These are phyloP conservation scores for Chrysogorgia sp. DNA, from an alignment of 92 coral and sea anemone genomes.

Conservation along the genomic window DNA sequence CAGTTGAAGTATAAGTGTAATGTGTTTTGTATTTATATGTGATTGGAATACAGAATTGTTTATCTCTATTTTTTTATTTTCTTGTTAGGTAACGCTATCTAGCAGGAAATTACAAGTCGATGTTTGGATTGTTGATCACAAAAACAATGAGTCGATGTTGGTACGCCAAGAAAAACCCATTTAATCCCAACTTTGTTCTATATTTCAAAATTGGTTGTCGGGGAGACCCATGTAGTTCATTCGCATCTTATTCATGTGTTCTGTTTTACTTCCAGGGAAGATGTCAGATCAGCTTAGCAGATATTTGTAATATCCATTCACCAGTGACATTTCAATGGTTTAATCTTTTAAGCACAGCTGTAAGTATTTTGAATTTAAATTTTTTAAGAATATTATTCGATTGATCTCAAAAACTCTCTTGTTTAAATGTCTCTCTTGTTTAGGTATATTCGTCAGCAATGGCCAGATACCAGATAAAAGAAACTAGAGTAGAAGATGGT, in stretches of 20 bases:
- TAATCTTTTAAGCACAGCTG: slow-evolving; percentile 81
- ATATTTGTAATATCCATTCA: slow-evolving; percentile 75
- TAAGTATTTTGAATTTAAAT: slow-evolving; percentile 53
- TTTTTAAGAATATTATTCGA: not conserved
- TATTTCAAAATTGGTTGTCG: not conserved
- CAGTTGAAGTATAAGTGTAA: no score
- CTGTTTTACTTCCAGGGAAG: slow-evolving; percentile 69
- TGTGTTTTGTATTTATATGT: no score
- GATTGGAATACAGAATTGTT: no score
- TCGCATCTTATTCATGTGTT: not conserved
- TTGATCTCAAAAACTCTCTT: not conserved
- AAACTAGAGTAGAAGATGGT: not conserved
- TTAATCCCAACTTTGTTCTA: not conserved
- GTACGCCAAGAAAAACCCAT: slow-evolving; percentile 46
- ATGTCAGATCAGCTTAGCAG: slow-evolving; percentile 86
- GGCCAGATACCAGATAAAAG: slow-evolving; percentile 54
- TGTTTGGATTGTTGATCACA: slow-evolving; percentile 69
- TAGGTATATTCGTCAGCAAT: slow-evolving; percentile 77
- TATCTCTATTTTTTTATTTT: slow-evolving; percentile 7
- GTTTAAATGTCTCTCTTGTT: slow-evolving; percentile 15
- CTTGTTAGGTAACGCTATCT: slow-evolving; percentile 69
- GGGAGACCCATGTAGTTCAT: not conserved
- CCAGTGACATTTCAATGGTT: slow-evolving; percentile 89
- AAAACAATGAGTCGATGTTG: slow-evolving; percentile 74
- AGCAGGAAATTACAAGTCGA: slow-evolving; percentile 79